These are phyloP conservation scores for Sisyra nigra DNA, from an alignment of 2,888 invertebrate genomes.

Conservation along the genomic window DNA sequence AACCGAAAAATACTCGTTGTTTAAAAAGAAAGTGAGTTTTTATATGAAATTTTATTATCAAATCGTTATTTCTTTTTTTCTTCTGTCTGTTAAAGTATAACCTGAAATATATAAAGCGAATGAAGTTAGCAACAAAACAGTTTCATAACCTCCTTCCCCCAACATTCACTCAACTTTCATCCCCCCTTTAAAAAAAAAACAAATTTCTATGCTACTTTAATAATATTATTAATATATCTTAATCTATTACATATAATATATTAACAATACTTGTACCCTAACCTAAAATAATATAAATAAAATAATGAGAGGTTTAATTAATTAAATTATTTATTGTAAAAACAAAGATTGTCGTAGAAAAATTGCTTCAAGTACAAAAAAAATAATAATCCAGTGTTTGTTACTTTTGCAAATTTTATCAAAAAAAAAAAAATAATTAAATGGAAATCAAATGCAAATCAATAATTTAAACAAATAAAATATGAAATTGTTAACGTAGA, in stretches of 20 bases:
- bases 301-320: conserved; percentile 28
- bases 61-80: background rate
- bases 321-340: conserved; percentile 3
- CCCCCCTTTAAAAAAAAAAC: background rate
- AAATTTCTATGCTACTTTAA: background rate
- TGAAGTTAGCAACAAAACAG: too few relatives aligned
- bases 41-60: background rate
- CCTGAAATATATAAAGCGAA: background rate
- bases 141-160: too few relatives aligned
- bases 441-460: conserved; percentile 1
- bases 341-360: conserved; percentile 14
- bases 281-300: conserved; percentile 26
- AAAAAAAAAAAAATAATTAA: conserved; percentile 31
- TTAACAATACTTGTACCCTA: background rate
- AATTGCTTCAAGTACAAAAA: conserved; percentile 54
- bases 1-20: background rate
- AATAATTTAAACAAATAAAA: too few relatives aligned
- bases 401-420: conserved; percentile 60
- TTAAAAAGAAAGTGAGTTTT: background rate
- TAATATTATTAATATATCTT: background rate
- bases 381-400: conserved; percentile 29
- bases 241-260: background rate
- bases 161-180: too few relatives aligned
- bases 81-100: background rate
- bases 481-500: too few relatives aligned